Conservation (phyloP, 2,113 vertebrate species). For the Nothoprocta pentlandii region DNA sequence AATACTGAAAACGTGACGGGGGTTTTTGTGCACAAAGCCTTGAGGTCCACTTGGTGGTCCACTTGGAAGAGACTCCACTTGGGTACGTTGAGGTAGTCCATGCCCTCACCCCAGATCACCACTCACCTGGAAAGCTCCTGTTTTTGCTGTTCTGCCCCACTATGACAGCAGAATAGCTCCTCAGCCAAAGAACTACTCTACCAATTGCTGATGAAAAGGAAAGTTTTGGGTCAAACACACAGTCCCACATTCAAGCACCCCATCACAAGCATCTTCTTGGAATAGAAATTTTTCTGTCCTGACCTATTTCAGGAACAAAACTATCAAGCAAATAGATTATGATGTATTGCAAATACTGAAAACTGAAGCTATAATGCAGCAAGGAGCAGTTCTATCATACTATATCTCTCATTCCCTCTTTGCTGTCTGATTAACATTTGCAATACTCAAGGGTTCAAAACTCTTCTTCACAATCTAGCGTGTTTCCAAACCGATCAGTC, state of each 20-base stretch:
- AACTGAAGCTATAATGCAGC: background rate
- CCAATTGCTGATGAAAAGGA: background rate
- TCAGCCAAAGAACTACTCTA: background rate
- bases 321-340: background rate
- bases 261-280: background rate
- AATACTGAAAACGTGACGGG: background rate
- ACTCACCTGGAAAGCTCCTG: background rate
- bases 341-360: background rate
- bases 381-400: background rate
- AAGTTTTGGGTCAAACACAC: background rate
- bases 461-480: background rate
- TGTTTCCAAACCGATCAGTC: background rate
- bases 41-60: no score
- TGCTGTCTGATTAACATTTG: background rate
- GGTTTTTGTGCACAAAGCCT: background rate
- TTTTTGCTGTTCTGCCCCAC: background rate
- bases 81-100: background rate
- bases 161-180: background rate
- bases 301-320: background rate
- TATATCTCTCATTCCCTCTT: background rate
- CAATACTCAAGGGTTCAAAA: background rate
- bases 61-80: no score
- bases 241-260: background rate
- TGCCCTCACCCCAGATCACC: background rate
- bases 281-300: background rate